phyloP scores from a whole-genome alignment of 2,797 vertebrate genomes.

The Galago senegalensis region DNA sequence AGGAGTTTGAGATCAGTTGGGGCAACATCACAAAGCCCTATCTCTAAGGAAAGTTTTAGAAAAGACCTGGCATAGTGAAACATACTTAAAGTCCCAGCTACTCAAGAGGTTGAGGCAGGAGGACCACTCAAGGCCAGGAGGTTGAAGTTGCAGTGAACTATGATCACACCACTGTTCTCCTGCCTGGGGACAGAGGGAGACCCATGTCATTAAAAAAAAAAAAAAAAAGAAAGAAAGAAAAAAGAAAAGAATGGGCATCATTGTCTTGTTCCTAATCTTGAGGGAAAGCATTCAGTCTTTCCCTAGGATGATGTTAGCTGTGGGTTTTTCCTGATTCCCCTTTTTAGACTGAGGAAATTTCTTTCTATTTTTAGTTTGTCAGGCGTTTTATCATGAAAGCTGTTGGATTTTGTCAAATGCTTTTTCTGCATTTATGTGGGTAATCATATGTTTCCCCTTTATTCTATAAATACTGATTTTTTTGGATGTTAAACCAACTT shows the following conservation, averaged over 20 bases:
- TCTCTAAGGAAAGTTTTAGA: no score
- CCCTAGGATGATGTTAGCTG: neutral
- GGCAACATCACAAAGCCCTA: no score
- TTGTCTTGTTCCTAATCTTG: neutral
- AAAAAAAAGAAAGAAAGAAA: neutral
- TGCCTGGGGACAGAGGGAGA: no score
- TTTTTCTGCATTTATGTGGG: neutral
- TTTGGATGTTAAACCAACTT: neutral
- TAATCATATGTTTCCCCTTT: neutral
- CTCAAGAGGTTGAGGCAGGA: no score
- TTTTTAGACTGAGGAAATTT: neutral
- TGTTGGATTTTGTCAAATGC: conserved; percentile 6
- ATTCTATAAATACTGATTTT: neutral
- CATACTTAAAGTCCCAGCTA: no score
- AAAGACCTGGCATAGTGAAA: no score
- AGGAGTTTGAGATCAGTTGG: no score
- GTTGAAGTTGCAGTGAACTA: no score
- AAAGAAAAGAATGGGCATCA: neutral
- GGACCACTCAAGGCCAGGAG: no score
- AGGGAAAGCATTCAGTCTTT: neutral
- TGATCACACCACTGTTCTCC: no score
- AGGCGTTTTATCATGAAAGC: neutral
- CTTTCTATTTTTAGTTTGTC: neutral
- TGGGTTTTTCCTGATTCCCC: neutral
- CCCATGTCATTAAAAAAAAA: no score